These are phyloP conservation scores for Carettochelys insculpta DNA, from an alignment of 2,113 vertebrate species.

Conservation along the genomic window DNA sequence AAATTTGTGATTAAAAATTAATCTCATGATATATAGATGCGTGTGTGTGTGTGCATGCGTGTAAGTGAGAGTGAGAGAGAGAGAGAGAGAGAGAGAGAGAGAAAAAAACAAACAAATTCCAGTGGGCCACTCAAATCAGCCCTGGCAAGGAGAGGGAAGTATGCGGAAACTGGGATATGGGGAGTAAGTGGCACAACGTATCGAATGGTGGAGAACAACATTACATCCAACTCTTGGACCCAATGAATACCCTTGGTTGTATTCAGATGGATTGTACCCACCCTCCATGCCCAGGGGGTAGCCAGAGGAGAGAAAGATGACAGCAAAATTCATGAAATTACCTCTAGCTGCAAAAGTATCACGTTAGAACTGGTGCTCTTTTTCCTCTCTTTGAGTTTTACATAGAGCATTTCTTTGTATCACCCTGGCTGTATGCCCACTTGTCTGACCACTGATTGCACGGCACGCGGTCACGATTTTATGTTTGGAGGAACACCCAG, in stretches of 20 bases:
- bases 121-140: background rate
- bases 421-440: conserved; percentile 42
- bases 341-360: background rate
- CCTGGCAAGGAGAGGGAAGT: background rate
- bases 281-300: background rate
- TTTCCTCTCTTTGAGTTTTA: background rate
- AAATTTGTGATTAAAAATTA: background rate
- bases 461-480: background rate
- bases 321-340: background rate
- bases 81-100: too few relatives aligned
- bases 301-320: background rate
- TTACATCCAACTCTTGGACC: background rate
- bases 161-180: background rate
- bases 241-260: fast-evolving
- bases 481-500: background rate
- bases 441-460: conserved; percentile 3
- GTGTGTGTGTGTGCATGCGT: background rate
- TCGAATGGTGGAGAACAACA: background rate
- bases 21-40: background rate
- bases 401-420: background rate
- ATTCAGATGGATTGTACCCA: fast-evolving
- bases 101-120: too few relatives aligned
- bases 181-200: fast-evolving
- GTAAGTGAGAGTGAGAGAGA: background rate
- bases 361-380: conserved; percentile 16